A percentile compares a stretch with the other conserved stretches of the same genome.
Evolutionary conservation across 2,888 invertebrate species (phyloP).

Genomic region (Sinohyriopsis cumingii): DNA sequence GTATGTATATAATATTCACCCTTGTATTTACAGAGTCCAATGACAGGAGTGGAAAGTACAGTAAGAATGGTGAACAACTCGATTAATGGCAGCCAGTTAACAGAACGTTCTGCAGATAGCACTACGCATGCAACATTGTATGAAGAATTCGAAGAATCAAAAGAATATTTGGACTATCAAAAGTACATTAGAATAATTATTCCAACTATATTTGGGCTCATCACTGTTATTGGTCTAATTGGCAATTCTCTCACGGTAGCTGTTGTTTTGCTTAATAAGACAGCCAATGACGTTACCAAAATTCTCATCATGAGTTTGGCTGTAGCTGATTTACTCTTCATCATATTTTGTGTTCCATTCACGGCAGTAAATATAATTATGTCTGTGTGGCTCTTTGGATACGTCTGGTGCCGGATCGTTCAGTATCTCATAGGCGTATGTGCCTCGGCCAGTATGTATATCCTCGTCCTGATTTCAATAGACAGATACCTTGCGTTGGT

Average conservation of each 20-base stretch:
- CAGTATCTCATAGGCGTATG: slow-evolving; percentile 92
- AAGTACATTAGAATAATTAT: not conserved
- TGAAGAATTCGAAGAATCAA: too few species aligned
- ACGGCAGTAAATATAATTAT: slow-evolving; percentile 88
- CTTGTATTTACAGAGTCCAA: too few species aligned
- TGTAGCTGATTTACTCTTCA: slow-evolving; percentile 88
- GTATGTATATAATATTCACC: too few species aligned
- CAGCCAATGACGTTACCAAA: slow-evolving; percentile 88
- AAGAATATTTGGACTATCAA: too few species aligned
- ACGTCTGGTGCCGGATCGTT: slow-evolving; percentile 88
- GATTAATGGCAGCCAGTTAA: too few species aligned
- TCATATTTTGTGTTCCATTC: slow-evolving; percentile 91
- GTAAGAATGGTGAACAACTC: too few species aligned
- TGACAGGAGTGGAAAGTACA: too few species aligned
- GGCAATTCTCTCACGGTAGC: slow-evolving; percentile 90
- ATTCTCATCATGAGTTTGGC: slow-evolving; percentile 89
- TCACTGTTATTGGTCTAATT: slow-evolving; percentile 85
- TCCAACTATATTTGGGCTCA: slow-evolving; percentile 83
- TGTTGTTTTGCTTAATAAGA: slow-evolving; percentile 87
- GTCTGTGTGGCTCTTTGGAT: slow-evolving; percentile 89
- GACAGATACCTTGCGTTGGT: slow-evolving; percentile 90
- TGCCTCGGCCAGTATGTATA: slow-evolving; percentile 91
- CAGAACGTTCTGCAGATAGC: too few species aligned
- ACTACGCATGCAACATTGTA: too few species aligned
- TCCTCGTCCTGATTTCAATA: slow-evolving; percentile 89